Base-by-base conservation (phyloP, 2,113 vertebrate species). In the Rhipidura dahli region DNA sequence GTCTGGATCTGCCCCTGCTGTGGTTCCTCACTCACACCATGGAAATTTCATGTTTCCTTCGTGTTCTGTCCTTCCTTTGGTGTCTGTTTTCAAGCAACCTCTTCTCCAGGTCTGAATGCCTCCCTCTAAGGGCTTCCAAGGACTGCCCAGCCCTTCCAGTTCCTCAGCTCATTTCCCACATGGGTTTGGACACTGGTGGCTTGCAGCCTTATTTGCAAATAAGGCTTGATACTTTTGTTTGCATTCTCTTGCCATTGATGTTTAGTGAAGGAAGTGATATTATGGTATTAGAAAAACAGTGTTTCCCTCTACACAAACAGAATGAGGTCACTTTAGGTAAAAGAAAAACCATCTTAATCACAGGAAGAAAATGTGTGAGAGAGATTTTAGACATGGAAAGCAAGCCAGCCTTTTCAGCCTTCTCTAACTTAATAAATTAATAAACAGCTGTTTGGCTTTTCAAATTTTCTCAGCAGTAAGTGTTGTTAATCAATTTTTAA, bases 401-500 rank as follows among this genome's bases (percentile, higher is more conserved):
- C 6, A 9, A 81, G 68, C 68, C 93, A 94, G 83, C 47, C 37
- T 83, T 75, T 35, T 57, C 86, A 89, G 53, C 72, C 76, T 88
- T 83, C 83, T 78, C 92, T 57, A 39, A 87, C 53, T 82, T 90
- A 47, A 90, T 40, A 91, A 82, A 95, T 91, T 94, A 82, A 89
- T 86, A 94, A 78, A 83, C 95, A 97, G 96, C 97, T 97, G 96
- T 68, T 90, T 50, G 83, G 66, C 80, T 93, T 76, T 95, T 87
- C 83, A 71, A 0, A 89, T 80, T 96, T 90, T 95, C 95, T 96
- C 83, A 94, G 83, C 86, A 85, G 93, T 92, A 91, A 96, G 90
- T 93, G 90, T 70, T 94, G 94, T 87, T 96, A 97, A 97, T 96
- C 95, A 85, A 97, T 97, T 97, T 96, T 97, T 84, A 94, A 96